These are phyloP conservation scores for Temnothorax nylanderi DNA, from an alignment of 1,140 invertebrate genomes.

Conservation along the genomic window DNA sequence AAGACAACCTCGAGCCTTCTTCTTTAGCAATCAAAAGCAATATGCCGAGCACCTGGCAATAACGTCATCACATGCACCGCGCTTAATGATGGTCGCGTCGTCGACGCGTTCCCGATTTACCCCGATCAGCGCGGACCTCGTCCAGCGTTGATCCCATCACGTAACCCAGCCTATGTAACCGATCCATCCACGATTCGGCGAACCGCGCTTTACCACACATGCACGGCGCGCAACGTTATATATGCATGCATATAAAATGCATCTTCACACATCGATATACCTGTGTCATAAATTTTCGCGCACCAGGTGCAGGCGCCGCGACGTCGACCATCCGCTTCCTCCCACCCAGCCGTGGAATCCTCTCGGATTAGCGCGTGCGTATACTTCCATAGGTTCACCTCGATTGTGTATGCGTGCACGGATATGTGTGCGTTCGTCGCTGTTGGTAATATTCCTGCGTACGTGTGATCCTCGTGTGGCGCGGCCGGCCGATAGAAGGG, in stretches of 20 bases:
- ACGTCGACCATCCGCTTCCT: slow-evolving; percentile 49
- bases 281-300: slow-evolving; percentile 60
- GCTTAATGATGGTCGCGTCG: slow-evolving; percentile 49
- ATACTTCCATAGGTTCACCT: slow-evolving; percentile 52
- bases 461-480: background rate
- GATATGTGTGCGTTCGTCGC: background rate
- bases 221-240: background rate
- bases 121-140: slow-evolving; percentile 17
- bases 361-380: slow-evolving; percentile 64
- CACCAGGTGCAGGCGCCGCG: slow-evolving; percentile 59
- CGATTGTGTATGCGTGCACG: background rate
- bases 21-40: slow-evolving; percentile 34
- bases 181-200: slow-evolving; percentile 8
- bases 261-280: slow-evolving; percentile 11
- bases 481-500: slow-evolving; percentile 43
- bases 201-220: background rate
- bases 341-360: slow-evolving; percentile 43
- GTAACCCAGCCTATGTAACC: slow-evolving; percentile 34
- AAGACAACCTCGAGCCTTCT: slow-evolving; percentile 37
- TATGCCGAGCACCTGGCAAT: slow-evolving; percentile 22
- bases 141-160: slow-evolving; percentile 46
- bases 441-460: background rate
- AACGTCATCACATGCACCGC: slow-evolving; percentile 24
- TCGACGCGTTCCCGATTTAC: slow-evolving; percentile 52
- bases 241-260: slow-evolving; percentile 16